phyloP scores from a whole-genome alignment of 1,140 invertebrate genomes.

The Amphibalanus amphitrite region DNA sequence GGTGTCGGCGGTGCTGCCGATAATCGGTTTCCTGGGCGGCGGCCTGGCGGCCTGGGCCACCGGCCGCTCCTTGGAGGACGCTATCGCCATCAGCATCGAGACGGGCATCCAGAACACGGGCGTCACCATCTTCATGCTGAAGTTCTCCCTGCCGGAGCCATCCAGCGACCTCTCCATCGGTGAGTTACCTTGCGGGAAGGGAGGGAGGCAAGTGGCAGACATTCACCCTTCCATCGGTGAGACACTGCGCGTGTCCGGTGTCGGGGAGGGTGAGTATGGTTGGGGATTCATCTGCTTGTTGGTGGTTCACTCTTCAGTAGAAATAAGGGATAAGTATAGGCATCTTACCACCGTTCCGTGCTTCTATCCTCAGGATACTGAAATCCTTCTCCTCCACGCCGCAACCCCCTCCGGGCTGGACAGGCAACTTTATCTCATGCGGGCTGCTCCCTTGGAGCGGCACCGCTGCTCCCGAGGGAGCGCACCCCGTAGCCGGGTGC shows the following conservation, averaged over 20 bases:
- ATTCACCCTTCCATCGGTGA: too few species aligned
- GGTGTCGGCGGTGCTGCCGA: slow-evolving; percentile 14
- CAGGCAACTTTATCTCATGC: too few species aligned
- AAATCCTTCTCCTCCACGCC: too few species aligned
- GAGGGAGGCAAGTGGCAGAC: too few species aligned
- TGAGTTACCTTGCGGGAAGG: neutral
- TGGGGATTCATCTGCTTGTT: neutral
- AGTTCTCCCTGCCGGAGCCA: slow-evolving; percentile 9
- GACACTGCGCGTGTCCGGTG: neutral
- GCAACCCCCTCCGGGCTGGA: too few species aligned
- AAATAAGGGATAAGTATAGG: too few species aligned
- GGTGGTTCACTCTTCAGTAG: neutral
- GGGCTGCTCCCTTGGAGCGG: too few species aligned
- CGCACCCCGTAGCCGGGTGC: too few species aligned
- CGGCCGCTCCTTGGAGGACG: slow-evolving; percentile 35
- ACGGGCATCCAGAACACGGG: slow-evolving; percentile 91
- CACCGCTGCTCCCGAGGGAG: too few species aligned
- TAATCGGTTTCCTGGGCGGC: slow-evolving; percentile 16
- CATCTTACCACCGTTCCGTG: too few species aligned
- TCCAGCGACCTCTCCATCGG: slow-evolving; percentile 1
- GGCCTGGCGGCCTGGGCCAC: slow-evolving; percentile 7
- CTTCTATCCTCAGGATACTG: too few species aligned
- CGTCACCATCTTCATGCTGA: slow-evolving; percentile 17
- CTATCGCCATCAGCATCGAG: slow-evolving; percentile 75
- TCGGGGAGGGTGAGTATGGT: neutral